Evolutionary conservation across 2,888 invertebrate genomes (phyloP), one percentile per base, ranked within the genome.

Genomic region (Spicauda simplicius): DNA sequence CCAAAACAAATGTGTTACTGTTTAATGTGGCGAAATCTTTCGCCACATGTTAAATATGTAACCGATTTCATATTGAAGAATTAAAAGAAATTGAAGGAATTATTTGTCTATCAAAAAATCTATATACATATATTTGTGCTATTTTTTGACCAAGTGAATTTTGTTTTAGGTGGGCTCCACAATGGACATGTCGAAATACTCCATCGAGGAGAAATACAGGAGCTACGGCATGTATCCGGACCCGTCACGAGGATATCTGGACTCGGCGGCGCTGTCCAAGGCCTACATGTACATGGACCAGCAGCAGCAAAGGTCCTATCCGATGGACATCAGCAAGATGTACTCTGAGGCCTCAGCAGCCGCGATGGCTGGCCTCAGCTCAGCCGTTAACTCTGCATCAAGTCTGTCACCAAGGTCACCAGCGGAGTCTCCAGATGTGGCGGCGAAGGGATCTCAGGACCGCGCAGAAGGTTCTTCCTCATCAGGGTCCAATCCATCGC

Each of bases 221-320:
- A 95, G 95, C 20, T 96, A 96, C 88, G 95, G 96, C 69, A 96
- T 96, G 96, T 96, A 96, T 80, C 94, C 95, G 0, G 96, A 96
- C 75, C 95, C 96, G 0, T 96, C 96, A 20, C 93, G 96, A 0
- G 95, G 95, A 64, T 96, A 96, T 81, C 90, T 96, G 62, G 96
- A 96, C 83, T 95, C 96, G 0, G 96, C 96, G 2, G 96, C 96
- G 8, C 87, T 96, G 12, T 95, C 95, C 79, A 96, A 96, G 81
- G 96, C 96, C 0, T 96, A 96, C 85, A 95, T 96, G 93, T 96
- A 96, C 86, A 96, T 96, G 95, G 96, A 96, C 76, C 95, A 94
- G 70, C 94, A 92, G 61, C 94, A 93, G 68, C 93, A 93, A 25
- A 81, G 93, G 69, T 85, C 91, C 0, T 95, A 95, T 69, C 93